A percentile compares a stretch with the other conserved stretches of the same genome.
phyloP scores from a whole-genome alignment of 2,797 vertebrate genomes.

The Xenopus petersii region DNA sequence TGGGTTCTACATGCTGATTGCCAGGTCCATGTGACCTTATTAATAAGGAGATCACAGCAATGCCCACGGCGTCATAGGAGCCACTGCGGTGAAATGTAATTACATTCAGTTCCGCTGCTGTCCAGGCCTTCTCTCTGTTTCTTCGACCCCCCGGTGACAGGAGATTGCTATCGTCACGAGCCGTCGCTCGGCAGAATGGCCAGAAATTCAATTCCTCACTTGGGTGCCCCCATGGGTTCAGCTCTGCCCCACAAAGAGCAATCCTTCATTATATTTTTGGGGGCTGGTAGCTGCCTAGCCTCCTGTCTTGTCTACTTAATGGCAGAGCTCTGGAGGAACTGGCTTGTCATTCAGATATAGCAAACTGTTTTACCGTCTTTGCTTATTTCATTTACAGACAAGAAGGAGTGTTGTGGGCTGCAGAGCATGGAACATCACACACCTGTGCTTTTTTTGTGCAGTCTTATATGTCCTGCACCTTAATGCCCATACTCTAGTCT shows the following conservation, averaged over 20 bases:
- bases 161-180: slow-evolving; percentile 48
- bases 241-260: slow-evolving; percentile 33
- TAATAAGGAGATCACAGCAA: slow-evolving; percentile 38
- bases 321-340: slow-evolving; percentile 25
- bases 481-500: not conserved
- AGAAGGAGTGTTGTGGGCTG: slow-evolving; percentile 16
- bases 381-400: slow-evolving; percentile 44
- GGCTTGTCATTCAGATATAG: slow-evolving; percentile 39
- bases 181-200: slow-evolving; percentile 39
- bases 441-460: not conserved
- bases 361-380: slow-evolving; percentile 41
- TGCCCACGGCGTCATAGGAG: slow-evolving; percentile 32
- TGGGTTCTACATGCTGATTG: slow-evolving; percentile 33
- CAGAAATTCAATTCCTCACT: slow-evolving; percentile 48
- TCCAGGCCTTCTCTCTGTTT: slow-evolving; percentile 34
- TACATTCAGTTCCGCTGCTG: slow-evolving; percentile 43
- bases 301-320: slow-evolving; percentile 46
- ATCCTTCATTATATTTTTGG: slow-evolving; percentile 40
- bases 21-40: slow-evolving; percentile 32
- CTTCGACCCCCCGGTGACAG: slow-evolving; percentile 37
- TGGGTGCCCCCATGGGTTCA: slow-evolving; percentile 41
- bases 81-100: slow-evolving; percentile 43
- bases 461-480: not conserved
- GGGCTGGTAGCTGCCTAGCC: slow-evolving; percentile 29
- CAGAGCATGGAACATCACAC: slow-evolving; percentile 32